Evolutionary conservation across 2,888 invertebrate species (phyloP).

Genomic region (Oeneis ivallda): DNA sequence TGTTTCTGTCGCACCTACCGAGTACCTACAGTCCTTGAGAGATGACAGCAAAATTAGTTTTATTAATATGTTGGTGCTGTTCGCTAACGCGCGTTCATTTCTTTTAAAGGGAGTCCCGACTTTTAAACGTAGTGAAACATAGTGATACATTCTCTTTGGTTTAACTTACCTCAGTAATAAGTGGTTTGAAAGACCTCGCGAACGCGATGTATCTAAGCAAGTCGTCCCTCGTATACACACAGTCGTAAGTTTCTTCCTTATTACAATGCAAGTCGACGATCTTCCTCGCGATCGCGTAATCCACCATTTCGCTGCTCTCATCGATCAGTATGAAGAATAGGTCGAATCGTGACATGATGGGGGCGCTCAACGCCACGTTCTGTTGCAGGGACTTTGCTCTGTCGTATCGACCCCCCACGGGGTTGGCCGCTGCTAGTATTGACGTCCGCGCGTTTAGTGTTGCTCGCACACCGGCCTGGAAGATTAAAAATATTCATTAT

Average conservation of each 20-base stretch:
- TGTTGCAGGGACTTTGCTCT: slow-evolving; percentile 95
- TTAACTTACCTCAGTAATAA: slow-evolving; percentile 85
- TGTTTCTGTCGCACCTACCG: too few species aligned
- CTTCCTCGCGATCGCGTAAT: slow-evolving; percentile 97
- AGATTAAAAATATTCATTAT: slow-evolving; percentile 6
- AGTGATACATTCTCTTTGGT: not conserved
- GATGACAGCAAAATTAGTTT: too few species aligned
- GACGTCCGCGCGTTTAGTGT: slow-evolving; percentile 98
- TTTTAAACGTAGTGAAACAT: too few species aligned
- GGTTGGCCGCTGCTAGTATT: slow-evolving; percentile 99
- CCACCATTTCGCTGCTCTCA: slow-evolving; percentile 92
- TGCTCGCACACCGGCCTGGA: slow-evolving; percentile 95
- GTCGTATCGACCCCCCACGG: slow-evolving; percentile 98
- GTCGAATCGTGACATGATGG: slow-evolving; percentile 99
- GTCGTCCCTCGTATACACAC: slow-evolving; percentile 93
- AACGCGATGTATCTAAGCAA: slow-evolving; percentile 97
- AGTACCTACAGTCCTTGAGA: too few species aligned
- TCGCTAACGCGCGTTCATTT: too few species aligned
- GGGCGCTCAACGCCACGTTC: slow-evolving; percentile 95
- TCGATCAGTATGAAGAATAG: slow-evolving; percentile 99
- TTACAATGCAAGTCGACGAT: slow-evolving; percentile 97
- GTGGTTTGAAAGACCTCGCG: slow-evolving; percentile 96
- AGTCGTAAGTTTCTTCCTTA: slow-evolving; percentile 89
- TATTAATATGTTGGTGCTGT: too few species aligned
- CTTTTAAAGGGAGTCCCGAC: too few species aligned